phyloP scores from a whole-genome alignment of 2,797 vertebrate genomes.

The Tauraco hartlaubi region DNA sequence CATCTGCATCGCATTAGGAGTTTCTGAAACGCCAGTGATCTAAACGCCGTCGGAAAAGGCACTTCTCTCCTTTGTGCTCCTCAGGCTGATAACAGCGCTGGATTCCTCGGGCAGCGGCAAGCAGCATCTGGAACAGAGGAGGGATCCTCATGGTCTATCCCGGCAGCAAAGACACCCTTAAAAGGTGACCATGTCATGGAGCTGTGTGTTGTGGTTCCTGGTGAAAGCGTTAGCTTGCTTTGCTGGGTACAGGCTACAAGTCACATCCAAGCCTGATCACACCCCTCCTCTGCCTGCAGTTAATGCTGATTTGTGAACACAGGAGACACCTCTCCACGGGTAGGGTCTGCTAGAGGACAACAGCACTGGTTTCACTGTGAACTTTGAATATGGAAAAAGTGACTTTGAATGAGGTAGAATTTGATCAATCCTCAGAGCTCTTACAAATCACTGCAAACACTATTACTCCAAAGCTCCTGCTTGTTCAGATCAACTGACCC shows the following conservation, averaged over 20 bases:
- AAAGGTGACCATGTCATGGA: neutral
- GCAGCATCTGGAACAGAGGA: neutral
- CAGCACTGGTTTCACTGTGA: neutral
- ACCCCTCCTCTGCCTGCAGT: neutral
- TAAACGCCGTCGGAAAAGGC: slow-evolving; percentile 30
- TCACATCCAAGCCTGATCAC: neutral
- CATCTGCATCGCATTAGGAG: slow-evolving; percentile 74
- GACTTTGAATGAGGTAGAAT: neutral
- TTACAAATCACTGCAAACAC: neutral
- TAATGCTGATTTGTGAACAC: neutral
- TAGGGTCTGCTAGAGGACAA: neutral
- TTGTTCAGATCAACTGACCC: neutral
- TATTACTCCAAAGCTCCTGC: neutral
- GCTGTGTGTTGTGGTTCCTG: neutral
- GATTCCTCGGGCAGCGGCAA: slow-evolving; percentile 27
- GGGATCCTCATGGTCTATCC: neutral
- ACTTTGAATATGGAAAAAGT: neutral
- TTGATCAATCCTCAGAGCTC: neutral
- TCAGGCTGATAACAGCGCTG: slow-evolving; percentile 49
- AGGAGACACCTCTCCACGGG: neutral
- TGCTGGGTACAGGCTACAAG: neutral
- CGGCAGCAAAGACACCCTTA: neutral
- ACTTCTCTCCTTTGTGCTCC: slow-evolving; percentile 29
- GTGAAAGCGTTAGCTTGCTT: neutral
- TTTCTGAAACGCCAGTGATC: slow-evolving; percentile 69